These are phyloP conservation scores for Drosophila ercepeae DNA, from an alignment of 1,140 invertebrate species.

Conservation along the genomic window DNA sequence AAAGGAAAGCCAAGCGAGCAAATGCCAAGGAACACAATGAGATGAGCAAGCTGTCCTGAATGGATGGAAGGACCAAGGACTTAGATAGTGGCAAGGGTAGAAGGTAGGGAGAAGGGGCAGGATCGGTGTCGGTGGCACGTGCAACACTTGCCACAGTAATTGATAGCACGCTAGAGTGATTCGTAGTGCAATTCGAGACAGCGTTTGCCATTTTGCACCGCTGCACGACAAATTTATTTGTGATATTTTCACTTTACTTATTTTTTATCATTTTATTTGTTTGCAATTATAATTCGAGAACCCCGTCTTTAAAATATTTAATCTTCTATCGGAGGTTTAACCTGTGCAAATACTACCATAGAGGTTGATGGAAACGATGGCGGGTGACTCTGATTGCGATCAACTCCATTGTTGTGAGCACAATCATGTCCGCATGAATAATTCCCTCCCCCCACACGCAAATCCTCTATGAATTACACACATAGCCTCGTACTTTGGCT, in stretches of 20 bases:
- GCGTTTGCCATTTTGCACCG: constrained; percentile 39
- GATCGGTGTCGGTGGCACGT: constrained; percentile 65
- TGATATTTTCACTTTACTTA: constrained; percentile 34
- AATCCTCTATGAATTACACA: constrained; percentile 61
- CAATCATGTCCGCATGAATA: constrained; percentile 63
- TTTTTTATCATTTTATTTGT: constrained; percentile 15
- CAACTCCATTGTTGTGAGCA: constrained; percentile 42
- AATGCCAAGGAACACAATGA: constrained; percentile 67
- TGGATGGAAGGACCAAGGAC: constrained; percentile 6
- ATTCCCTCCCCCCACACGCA: constrained; percentile 41
- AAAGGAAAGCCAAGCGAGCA: constrained; percentile 54
- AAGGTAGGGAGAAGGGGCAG: background rate
- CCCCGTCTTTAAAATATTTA: background rate
- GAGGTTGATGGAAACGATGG: constrained; percentile 31
- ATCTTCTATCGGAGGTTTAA: constrained; percentile 7
- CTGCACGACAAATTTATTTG: constrained; percentile 57
- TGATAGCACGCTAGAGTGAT: constrained; percentile 80
- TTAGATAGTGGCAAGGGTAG: constrained; percentile 2
- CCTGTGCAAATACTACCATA: constrained; percentile 4
- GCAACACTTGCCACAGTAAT: constrained; percentile 81
- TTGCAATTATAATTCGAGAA: constrained; percentile 4
- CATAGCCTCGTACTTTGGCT: constrained; percentile 39
- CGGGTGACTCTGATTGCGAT: constrained; percentile 41
- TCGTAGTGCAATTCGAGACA: constrained; percentile 67
- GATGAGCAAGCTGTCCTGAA: constrained; percentile 63